Evolutionary conservation across 2,888 invertebrate species (phyloP).

Genomic region (Heteromyza rotundicornis): DNA sequence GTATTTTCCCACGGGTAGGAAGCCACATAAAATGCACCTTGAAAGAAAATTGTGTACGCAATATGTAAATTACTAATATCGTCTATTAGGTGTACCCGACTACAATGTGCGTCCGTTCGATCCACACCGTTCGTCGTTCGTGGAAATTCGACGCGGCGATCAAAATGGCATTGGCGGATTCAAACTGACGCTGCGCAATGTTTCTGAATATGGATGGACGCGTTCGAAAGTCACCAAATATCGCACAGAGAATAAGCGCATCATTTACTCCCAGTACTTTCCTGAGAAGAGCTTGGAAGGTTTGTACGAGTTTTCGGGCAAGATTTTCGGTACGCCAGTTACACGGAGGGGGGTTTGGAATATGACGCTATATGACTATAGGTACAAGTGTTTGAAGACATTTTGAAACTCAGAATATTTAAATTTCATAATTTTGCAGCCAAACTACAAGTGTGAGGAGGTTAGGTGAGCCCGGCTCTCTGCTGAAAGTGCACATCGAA

Average conservation of each 20-base stretch:
- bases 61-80: not conserved
- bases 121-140: conserved; percentile 75
- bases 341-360: conserved; percentile 76
- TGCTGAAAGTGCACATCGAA: conserved; percentile 72
- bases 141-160: conserved; percentile 70
- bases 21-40: no score
- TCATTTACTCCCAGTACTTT: conserved; percentile 82
- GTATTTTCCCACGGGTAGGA: conserved; percentile 73
- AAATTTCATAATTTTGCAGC: conserved; percentile 41
- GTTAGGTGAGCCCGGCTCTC: conserved; percentile 60
- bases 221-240: conserved; percentile 78
- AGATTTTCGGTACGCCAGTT: conserved; percentile 69
- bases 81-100: conserved; percentile 70
- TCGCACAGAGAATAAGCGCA: conserved; percentile 70
- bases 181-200: conserved; percentile 73
- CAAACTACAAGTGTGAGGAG: conserved; percentile 64
- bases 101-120: conserved; percentile 78
- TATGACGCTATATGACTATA: conserved; percentile 73
- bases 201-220: conserved; percentile 79
- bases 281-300: conserved; percentile 80
- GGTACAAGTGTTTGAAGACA: conserved; percentile 39
- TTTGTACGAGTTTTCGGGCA: conserved; percentile 70
- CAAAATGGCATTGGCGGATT: conserved; percentile 72
- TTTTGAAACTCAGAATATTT: no score
- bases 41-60: no score